These are phyloP conservation scores for Myodes glareolus DNA, from an alignment of 2,113 vertebrate species.

Conservation along the genomic window DNA sequence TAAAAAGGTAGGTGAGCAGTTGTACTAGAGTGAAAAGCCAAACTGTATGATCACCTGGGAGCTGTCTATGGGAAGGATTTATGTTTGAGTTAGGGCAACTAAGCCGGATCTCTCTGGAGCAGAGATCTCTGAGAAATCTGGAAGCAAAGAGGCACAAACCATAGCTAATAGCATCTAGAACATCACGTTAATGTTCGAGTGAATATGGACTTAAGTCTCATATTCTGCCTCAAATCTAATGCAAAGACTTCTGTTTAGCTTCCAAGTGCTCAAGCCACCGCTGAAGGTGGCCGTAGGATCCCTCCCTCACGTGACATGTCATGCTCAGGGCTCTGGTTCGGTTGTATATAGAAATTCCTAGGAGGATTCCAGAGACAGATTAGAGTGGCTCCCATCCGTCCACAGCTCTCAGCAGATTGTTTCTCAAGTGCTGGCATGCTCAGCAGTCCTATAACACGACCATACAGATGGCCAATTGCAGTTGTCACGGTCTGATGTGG, in stretches of 20 bases:
- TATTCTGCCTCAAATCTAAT: neutral
- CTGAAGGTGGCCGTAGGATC: neutral
- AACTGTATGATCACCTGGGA: neutral
- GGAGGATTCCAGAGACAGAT: neutral
- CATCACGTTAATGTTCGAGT: neutral
- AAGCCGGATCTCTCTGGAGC: neutral
- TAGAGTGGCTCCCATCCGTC: neutral
- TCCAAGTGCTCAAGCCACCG: neutral
- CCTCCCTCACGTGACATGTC: neutral
- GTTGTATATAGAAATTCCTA: slow-evolving; percentile 46
- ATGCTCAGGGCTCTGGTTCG: neutral
- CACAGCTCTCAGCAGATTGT: neutral
- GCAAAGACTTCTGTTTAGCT: neutral
- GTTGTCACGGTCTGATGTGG: slow-evolving; percentile 18
- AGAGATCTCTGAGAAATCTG: neutral
- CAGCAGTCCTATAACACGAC: neutral
- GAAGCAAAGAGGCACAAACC: neutral
- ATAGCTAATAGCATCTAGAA: neutral
- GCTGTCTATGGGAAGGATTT: neutral
- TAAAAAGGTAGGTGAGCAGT: slow-evolving; percentile 18
- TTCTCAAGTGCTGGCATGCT: neutral
- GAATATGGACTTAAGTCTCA: neutral
- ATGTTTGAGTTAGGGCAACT: neutral
- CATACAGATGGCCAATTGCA: neutral
- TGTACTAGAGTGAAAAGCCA: neutral